Conservation (phyloP, 2,888 invertebrate genomes). For the Drosophila nr. medialis region DNA sequence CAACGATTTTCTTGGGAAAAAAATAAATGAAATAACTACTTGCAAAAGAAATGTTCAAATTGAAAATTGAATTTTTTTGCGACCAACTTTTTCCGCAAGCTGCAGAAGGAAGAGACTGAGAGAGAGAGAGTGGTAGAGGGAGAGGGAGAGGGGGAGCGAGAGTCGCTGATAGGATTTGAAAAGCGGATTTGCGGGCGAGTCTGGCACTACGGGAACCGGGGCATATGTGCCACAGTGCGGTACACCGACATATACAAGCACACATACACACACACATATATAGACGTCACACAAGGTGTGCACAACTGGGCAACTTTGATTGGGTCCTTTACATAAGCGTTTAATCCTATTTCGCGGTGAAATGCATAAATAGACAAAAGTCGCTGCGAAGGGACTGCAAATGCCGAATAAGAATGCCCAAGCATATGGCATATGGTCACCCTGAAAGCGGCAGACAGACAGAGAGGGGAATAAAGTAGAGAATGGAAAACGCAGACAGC, state of each 20-base stretch:
- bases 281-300: conserved; percentile 64
- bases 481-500: conserved; percentile 23
- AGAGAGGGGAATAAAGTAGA: background rate
- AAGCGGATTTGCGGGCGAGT: conserved; percentile 71
- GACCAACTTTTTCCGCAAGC: conserved; percentile 52
- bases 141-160: background rate
- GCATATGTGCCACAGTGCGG: conserved; percentile 62
- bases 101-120: conserved; percentile 15
- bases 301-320: conserved; percentile 73
- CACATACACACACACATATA: conserved; percentile 6
- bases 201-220: conserved; percentile 63
- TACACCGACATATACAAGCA: conserved; percentile 4
- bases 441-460: conserved; percentile 42
- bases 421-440: conserved; percentile 59
- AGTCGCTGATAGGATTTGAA: conserved; percentile 73
- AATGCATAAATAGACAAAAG: conserved; percentile 82
- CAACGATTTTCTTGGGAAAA: conserved; percentile 35
- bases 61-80: conserved; percentile 71
- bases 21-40: conserved; percentile 43
- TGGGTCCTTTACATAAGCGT: conserved; percentile 82
- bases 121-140: background rate
- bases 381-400: conserved; percentile 36
- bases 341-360: conserved; percentile 84
- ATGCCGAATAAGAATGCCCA: conserved; percentile 38
- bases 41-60: conserved; percentile 70